Percentiles rank a stretch among this genome's conserved stretches.
Evolutionary conservation across 2,797 vertebrate genomes (phyloP).

Genomic region (Buphagus erythrorhynchus): DNA sequence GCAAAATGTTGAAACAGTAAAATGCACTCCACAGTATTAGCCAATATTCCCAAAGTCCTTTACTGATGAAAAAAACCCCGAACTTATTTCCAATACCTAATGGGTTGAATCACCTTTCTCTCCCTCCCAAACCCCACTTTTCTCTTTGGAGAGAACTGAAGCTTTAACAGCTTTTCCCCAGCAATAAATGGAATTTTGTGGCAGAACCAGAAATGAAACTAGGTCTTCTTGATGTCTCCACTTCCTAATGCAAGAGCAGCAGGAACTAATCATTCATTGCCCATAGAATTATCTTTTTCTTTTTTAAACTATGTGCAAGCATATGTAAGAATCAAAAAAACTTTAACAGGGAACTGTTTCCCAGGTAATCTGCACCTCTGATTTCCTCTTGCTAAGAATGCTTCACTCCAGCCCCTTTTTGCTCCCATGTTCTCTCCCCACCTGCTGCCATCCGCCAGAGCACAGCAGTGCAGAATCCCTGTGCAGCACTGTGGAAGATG

Average conservation of each 20-base stretch:
- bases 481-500: not conserved
- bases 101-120: not conserved
- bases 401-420: accelerated
- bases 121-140: not conserved
- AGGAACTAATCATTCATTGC: not conserved
- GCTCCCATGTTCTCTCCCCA: accelerated
- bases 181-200: not conserved
- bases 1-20: not conserved
- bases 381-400: not conserved
- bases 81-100: not conserved
- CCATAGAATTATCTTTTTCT: not conserved
- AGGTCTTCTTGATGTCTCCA: not conserved
- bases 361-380: not conserved
- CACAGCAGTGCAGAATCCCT: not conserved
- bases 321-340: not conserved
- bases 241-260: not conserved
- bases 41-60: not conserved
- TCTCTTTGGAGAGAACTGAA: not conserved
- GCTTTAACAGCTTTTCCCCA: not conserved
- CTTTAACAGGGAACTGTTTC: not conserved
- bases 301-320: not conserved
- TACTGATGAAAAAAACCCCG: accelerated
- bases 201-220: not conserved
- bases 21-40: not conserved
- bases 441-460: accelerated